A percentile compares a stretch with the other conserved stretches of the same genome.
These are phyloP conservation scores for Callorhinus ursinus DNA, from an alignment of 2,113 vertebrate genomes.

Conservation along the genomic window DNA sequence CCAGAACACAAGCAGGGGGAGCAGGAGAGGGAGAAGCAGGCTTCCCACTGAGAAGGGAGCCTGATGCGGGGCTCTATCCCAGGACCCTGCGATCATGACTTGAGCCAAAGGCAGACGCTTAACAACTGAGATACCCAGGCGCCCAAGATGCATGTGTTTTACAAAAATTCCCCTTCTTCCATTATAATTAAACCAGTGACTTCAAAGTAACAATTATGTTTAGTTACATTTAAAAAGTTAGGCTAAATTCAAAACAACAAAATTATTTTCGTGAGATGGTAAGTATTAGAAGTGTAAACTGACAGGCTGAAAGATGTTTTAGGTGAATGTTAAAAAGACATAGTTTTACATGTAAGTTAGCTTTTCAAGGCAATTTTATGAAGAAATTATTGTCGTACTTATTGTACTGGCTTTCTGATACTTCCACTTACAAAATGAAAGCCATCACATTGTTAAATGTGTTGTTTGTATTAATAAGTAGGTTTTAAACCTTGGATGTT, in stretches of 20 bases:
- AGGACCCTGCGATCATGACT: no score
- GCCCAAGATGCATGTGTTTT: background rate
- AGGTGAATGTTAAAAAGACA: conserved; percentile 20
- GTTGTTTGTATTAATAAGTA: background rate
- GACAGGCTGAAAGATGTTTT: background rate
- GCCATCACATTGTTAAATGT: background rate
- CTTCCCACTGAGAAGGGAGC: no score
- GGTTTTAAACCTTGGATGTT: background rate
- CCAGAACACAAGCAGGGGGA: no score
- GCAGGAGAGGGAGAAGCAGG: no score
- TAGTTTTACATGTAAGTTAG: background rate
- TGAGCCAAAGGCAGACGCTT: no score
- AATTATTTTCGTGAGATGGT: conserved; percentile 28
- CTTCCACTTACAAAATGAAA: conserved; percentile 35
- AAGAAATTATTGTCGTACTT: background rate
- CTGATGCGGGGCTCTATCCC: no score
- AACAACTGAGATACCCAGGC: no score
- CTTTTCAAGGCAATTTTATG: conserved; percentile 26
- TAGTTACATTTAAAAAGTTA: background rate
- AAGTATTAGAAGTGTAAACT: background rate
- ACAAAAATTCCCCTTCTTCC: background rate
- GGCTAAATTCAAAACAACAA: conserved; percentile 28
- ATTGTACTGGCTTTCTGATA: conserved; percentile 25
- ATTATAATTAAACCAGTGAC: conserved; percentile 13
- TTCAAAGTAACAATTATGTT: conserved; percentile 23